These are phyloP conservation scores for Paracentrotus lividus DNA, from an alignment of 53 echinoderm and acorn worm species.

Conservation along the genomic window DNA sequence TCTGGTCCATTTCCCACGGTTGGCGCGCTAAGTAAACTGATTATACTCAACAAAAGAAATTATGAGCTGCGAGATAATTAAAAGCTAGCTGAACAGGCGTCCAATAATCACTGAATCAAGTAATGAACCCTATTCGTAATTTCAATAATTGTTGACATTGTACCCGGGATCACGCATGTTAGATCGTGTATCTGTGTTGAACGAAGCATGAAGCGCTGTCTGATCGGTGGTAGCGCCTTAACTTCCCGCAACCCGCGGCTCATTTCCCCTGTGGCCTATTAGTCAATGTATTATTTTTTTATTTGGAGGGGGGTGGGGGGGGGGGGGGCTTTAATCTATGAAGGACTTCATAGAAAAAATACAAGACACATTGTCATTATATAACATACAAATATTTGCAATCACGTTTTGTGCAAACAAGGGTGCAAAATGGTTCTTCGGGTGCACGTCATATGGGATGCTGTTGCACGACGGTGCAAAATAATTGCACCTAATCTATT, in stretches of 20 bases:
- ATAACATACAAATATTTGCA: too few relatives aligned
- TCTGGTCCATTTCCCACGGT: background rate
- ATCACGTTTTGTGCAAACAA: too few relatives aligned
- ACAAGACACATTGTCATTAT: too few relatives aligned
- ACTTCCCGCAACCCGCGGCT: background rate
- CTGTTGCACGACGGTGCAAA: too few relatives aligned
- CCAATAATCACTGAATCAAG: background rate
- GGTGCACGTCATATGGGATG: too few relatives aligned
- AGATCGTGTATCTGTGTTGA: background rate
- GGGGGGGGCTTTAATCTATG: too few relatives aligned
- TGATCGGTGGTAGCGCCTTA: background rate
- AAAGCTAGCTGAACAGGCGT: background rate
- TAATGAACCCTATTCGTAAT: background rate
- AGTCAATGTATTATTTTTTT: background rate
- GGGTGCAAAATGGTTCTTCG: too few relatives aligned
- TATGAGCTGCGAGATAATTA: background rate
- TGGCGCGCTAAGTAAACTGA: background rate
- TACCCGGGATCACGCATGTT: background rate
- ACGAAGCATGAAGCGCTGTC: background rate
- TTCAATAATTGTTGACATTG: slow-evolving; percentile 20
- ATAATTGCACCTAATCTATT: too few relatives aligned
- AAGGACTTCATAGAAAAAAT: too few relatives aligned
- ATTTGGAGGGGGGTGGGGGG: background rate
- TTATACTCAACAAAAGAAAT: background rate
- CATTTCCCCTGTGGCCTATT: background rate